These are phyloP conservation scores for Glossosoma conforme DNA, from an alignment of 1,140 invertebrate species.

Conservation along the genomic window DNA sequence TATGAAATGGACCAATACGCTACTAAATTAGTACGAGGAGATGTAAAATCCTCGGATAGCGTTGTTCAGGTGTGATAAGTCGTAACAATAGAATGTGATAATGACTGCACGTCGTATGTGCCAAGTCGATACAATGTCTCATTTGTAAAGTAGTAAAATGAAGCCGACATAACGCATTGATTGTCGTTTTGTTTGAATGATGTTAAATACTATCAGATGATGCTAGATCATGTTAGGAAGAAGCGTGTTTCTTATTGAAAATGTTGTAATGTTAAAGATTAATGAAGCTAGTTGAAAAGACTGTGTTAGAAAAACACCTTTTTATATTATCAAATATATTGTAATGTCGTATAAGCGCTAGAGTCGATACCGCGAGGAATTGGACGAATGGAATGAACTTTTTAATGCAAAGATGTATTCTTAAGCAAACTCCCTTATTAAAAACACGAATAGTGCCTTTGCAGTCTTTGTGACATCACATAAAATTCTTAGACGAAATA, in stretches of 20 bases:
- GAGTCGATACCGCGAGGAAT: conserved; percentile 4
- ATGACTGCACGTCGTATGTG: conserved; percentile 14
- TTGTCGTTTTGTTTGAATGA: too few relatives aligned
- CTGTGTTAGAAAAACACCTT: conserved; percentile 7
- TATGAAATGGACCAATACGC: conserved; percentile 22
- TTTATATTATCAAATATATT: background rate
- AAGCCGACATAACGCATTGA: too few relatives aligned
- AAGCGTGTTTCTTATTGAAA: conserved; percentile 16
- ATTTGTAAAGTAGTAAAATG: too few relatives aligned
- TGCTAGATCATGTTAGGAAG: too few relatives aligned
- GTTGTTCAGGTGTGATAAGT: conserved; percentile 29
- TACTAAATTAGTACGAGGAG: conserved; percentile 11
- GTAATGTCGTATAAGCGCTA: background rate
- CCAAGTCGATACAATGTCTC: too few relatives aligned
- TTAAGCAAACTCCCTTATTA: background rate
- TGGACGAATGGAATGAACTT: conserved; percentile 11
- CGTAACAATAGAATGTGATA: conserved; percentile 26
- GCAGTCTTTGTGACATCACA: conserved; percentile 1
- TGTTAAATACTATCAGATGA: too few relatives aligned
- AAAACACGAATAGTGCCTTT: conserved; percentile 15
- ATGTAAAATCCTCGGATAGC: conserved; percentile 6
- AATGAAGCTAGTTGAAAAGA: conserved; percentile 20
- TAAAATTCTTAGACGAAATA: background rate
- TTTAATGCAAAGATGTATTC: background rate
- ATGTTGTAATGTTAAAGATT: conserved; percentile 13